phyloP scores from a whole-genome alignment of 2,113 vertebrate species.

The Psittacus erithacus region DNA sequence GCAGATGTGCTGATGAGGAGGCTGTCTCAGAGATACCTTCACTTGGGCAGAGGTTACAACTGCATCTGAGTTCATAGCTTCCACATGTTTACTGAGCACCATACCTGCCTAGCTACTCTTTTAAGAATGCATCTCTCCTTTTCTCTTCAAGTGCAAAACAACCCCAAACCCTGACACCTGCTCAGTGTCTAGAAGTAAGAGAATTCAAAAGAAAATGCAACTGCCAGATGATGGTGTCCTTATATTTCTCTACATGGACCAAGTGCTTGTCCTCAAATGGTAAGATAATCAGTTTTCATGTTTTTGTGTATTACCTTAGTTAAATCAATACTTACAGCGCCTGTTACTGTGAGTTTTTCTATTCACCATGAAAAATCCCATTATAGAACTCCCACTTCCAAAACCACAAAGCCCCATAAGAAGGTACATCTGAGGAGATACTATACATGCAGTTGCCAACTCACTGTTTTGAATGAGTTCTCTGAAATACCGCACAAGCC shows the following conservation, averaged over 20 bases:
- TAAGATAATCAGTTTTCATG: background rate
- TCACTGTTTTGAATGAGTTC: background rate
- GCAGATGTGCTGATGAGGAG: rapidly evolving
- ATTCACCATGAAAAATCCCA: background rate
- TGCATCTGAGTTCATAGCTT: background rate
- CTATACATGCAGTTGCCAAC: background rate
- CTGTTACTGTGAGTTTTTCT: background rate
- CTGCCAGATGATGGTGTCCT: background rate
- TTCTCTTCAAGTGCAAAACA: background rate
- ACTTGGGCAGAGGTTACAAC: background rate
- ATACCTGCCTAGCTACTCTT: background rate
- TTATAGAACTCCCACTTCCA: background rate
- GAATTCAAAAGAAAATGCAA: background rate
- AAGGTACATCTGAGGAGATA: background rate
- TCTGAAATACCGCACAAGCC: background rate
- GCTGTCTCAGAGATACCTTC: background rate
- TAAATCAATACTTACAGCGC: background rate
- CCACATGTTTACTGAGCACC: background rate
- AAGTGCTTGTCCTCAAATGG: background rate
- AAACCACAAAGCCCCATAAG: background rate
- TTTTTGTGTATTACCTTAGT: background rate
- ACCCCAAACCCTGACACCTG: background rate
- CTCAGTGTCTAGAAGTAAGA: background rate
- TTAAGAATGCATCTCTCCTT: background rate
- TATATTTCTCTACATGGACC: background rate